Conservation (phyloP, 2,797 vertebrate genomes). For the Leptoclinus maculatus region DNA sequence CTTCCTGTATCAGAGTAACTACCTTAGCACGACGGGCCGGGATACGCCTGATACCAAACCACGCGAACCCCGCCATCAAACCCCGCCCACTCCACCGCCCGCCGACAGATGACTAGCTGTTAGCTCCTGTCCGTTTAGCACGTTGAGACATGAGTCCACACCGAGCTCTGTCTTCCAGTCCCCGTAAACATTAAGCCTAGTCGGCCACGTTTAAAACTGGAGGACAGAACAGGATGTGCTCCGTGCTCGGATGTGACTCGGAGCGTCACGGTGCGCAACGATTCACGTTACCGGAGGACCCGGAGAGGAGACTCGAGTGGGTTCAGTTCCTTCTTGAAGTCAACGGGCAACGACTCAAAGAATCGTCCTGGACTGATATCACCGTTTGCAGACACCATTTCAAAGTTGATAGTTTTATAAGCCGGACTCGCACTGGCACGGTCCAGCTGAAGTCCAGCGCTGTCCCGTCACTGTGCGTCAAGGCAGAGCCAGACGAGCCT, state of each 20-base stretch:
- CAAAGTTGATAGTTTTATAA: background rate
- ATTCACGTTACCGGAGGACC: slow-evolving; percentile 61
- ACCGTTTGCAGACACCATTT: slow-evolving; percentile 60
- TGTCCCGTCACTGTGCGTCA: slow-evolving; percentile 4
- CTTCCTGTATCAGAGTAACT: background rate
- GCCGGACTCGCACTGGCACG: background rate
- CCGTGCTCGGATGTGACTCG: slow-evolving; percentile 49
- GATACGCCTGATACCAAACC: background rate
- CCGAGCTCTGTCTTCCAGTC: no score
- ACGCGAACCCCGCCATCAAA: background rate
- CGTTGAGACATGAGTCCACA: background rate
- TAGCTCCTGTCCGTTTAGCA: background rate
- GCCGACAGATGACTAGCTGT: background rate
- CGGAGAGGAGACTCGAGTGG: slow-evolving; percentile 63
- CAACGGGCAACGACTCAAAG: slow-evolving; percentile 51
- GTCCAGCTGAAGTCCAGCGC: background rate
- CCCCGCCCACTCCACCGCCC: background rate
- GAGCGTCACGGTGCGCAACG: slow-evolving; percentile 23
- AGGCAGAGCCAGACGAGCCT: background rate
- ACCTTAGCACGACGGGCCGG: background rate
- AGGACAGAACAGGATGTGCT: slow-evolving; percentile 46
- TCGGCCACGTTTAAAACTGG: background rate
- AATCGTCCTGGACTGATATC: slow-evolving; percentile 65
- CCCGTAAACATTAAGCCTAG: background rate
- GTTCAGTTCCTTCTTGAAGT: slow-evolving; percentile 59